Evolutionary conservation across 2,888 invertebrate species (phyloP), one percentile per base, ranked within the genome.

Genomic region (Drosophila histrio): DNA sequence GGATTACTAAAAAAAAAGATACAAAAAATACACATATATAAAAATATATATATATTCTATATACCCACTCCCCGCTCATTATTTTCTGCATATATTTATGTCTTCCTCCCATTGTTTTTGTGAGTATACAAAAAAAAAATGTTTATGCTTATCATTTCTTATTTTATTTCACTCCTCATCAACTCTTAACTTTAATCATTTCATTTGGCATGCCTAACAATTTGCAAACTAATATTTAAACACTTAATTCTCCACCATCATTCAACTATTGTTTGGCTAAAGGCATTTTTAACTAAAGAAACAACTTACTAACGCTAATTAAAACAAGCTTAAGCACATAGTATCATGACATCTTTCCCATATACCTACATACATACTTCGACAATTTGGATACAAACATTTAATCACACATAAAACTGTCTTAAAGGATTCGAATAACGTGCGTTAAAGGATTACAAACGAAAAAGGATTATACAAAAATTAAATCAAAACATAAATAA

Each of bases 111-210:
- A 74, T 75, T 77, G 70, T 82, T 83, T 88, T 87, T 87, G 87
- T 87, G 87, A 87, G 87, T 89, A 87, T 87, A 88, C 75, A 86
- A 82, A 82, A 87, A 85, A 86, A 82, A 82, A 87, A 85, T 75
- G 19, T 79, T 83, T 86, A 72, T 50, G 61, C 71, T 87, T 82
- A 70, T 75, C 50, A 69, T 72, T 77, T 70, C 2, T 13, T 39
- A 56, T 56, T 50, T 70, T 47, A 44, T 39, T 69, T 64, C 13
- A 36, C 26, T 22, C 32, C 32, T 13, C 22, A 32, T 22, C 22
- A 13, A 22, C 13, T 26, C n/a, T 9, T 50, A 24, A 28, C 50
- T 39, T 13, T 24, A 17, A 11, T 24, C 50, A 43, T 36, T 17
- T 15, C 39, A 8, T 17, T 32, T 22, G 17, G 49, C 21, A 32